Evolutionary conservation across 2,888 invertebrate genomes (phyloP).

Genomic region (Brachynemurus nebulosus): DNA sequence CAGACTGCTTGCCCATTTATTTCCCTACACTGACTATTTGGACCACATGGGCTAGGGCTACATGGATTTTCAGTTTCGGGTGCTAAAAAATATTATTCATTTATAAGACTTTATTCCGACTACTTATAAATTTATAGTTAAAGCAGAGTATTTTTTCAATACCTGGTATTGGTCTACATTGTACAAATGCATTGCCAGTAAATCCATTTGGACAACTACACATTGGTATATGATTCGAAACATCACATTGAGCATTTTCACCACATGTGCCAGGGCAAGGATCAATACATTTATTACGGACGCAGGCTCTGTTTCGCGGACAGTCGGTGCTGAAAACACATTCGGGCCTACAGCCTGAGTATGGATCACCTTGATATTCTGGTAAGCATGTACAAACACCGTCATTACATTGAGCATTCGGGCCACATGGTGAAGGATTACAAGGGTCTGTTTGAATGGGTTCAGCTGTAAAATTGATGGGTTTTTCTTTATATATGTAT

Average conservation of each 20-base stretch:
- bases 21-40: constrained; percentile 27
- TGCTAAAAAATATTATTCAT: constrained; percentile 29
- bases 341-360: constrained; percentile 41
- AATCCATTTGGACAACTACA: constrained; percentile 46
- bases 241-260: constrained; percentile 44
- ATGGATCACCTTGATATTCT: constrained; percentile 33
- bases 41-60: constrained; percentile 24
- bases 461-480: constrained; percentile 11
- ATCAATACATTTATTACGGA: constrained; percentile 44
- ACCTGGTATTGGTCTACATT: constrained; percentile 42
- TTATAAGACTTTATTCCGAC: too few relatives aligned
- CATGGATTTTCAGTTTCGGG: constrained; percentile 23
- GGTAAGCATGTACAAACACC: constrained; percentile 24
- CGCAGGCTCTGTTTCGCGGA: constrained; percentile 45
- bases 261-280: constrained; percentile 58
- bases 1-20: constrained; percentile 24
- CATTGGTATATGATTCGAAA: constrained; percentile 40
- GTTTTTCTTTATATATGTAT: background rate
- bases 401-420: constrained; percentile 38
- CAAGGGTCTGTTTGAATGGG: constrained; percentile 35
- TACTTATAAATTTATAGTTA: too few relatives aligned
- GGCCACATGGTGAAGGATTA: constrained; percentile 46
- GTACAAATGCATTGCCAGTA: constrained; percentile 53
- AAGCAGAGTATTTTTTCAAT: constrained; percentile 18
- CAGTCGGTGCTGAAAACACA: constrained; percentile 53